Evolutionary conservation across 2,888 invertebrate genomes (phyloP), one percentile per base, ranked within the genome.

Genomic region (Noctua janthe): DNA sequence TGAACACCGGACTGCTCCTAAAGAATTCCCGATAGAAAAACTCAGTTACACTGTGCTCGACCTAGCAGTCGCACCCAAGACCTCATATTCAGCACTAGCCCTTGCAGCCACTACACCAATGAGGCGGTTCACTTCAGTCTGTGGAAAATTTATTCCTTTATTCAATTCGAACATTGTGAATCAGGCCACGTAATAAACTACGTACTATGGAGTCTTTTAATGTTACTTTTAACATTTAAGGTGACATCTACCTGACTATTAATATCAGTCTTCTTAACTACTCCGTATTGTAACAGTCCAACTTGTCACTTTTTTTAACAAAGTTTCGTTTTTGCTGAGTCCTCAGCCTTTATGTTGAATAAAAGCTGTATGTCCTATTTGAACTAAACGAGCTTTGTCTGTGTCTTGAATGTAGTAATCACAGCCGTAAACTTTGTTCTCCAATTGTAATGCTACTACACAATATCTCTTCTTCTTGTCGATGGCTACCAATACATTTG

Each of bases 1-100:
- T 15, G 0, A 29, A 29, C 7, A 2, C 7, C 2, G 3, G 3
- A 0, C 35, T 35, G 17, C 8, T 64, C 35, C 1, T 64, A 39
- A 8, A 1, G 0, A 3, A 10, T 35, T 20, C 17, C 35, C 20
- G 0, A 35, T 17, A 64, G 35, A n/a, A n/a, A 62, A 62, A 29
- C 6, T 2, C 0, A 6, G 35, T 3, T 35, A 3, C 8, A 35
- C 17, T 64, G 17, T 64, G 35, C n/a, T 20, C 4, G 35, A 35
- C 64, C 35, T 64, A 1, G 1, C 10, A 35, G 1, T 17, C 17
- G 0, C 17, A 64, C 1, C 29, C 13, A 29, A 29, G 15, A 29
- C 15, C 15, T 15, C 62, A 7, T 2, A 0, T 15, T 15, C 10
- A 64, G 8, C 1, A 35, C 3, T 35, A 35, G 3, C 1, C 0